phyloP scores from a whole-genome alignment of 2,797 vertebrate species.

The Brachymystax lenok region DNA sequence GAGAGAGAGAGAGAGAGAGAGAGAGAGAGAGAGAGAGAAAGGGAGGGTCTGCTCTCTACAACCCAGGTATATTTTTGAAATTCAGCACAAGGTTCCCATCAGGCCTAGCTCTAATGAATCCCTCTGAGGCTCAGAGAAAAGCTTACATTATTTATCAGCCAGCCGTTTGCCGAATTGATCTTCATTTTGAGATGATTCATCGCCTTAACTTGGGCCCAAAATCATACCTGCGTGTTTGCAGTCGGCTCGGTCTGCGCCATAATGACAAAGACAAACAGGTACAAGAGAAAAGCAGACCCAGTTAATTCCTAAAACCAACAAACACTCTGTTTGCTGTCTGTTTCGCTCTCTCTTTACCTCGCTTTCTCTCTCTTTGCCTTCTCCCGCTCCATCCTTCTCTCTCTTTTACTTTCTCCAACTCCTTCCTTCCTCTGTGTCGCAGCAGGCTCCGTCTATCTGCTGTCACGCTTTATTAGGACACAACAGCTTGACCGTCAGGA shows the following conservation, averaged over 20 bases:
- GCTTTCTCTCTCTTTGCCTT: neutral
- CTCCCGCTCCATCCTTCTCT: neutral
- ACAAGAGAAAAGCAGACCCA: neutral
- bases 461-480: slow-evolving; percentile 22
- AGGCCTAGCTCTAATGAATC: slow-evolving; percentile 11
- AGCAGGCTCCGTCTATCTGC: neutral
- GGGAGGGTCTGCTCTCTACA: neutral
- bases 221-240: neutral
- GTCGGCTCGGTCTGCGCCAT: neutral
- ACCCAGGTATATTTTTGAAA: neutral
- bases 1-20: no score
- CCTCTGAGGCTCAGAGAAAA: slow-evolving; percentile 8
- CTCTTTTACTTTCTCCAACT: neutral
- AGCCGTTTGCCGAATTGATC: slow-evolving; percentile 13
- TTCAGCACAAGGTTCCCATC: neutral
- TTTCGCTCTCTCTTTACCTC: neutral
- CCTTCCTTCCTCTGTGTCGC: neutral
- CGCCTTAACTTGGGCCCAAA: neutral
- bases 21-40: no score
- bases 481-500: slow-evolving; percentile 25
- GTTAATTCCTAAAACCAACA: slow-evolving; percentile 28
- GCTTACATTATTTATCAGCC: slow-evolving; percentile 21
- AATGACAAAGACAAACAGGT: slow-evolving; percentile 8
- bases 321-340: neutral
- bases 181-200: slow-evolving; percentile 13